Conservation (phyloP, 2,888 invertebrate genomes). For the Cantharis rustica region DNA sequence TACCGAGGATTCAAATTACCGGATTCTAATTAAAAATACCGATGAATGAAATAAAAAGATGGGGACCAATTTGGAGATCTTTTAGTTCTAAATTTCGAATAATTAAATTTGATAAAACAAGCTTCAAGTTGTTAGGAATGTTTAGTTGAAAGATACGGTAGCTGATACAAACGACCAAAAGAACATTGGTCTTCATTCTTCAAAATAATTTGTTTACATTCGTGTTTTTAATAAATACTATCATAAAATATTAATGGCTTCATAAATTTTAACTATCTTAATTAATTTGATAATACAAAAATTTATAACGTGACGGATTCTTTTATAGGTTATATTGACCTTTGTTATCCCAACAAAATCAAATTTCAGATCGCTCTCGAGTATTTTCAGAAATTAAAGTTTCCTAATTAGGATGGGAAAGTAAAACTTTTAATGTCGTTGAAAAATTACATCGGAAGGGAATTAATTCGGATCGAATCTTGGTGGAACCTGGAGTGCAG, state of each 20-base stretch:
- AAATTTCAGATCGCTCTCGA: neutral
- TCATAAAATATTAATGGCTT: neutral
- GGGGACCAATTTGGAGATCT: constrained; percentile 37
- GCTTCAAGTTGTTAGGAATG: constrained; percentile 44
- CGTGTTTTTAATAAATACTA: neutral
- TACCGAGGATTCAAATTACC: neutral
- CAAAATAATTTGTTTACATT: constrained; percentile 10
- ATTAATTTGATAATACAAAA: neutral
- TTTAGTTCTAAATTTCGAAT: constrained; percentile 46
- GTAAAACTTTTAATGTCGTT: neutral
- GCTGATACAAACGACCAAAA: constrained; percentile 39
- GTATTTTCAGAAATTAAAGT: neutral
- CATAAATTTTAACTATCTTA: neutral
- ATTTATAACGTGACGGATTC: neutral
- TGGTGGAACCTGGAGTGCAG: too few species aligned
- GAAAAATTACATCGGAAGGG: neutral
- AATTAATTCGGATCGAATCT: neutral
- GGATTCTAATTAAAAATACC: neutral
- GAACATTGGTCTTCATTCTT: constrained; percentile 19
- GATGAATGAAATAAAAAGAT: constrained; percentile 25
- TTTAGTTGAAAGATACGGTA: constrained; percentile 43
- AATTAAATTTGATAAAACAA: constrained; percentile 48
- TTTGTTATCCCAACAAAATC: neutral
- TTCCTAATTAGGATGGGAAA: neutral
- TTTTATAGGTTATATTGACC: neutral